Base-by-base conservation (phyloP, 2,797 vertebrate genomes). In the Hypotaenidia philippensis region DNA sequence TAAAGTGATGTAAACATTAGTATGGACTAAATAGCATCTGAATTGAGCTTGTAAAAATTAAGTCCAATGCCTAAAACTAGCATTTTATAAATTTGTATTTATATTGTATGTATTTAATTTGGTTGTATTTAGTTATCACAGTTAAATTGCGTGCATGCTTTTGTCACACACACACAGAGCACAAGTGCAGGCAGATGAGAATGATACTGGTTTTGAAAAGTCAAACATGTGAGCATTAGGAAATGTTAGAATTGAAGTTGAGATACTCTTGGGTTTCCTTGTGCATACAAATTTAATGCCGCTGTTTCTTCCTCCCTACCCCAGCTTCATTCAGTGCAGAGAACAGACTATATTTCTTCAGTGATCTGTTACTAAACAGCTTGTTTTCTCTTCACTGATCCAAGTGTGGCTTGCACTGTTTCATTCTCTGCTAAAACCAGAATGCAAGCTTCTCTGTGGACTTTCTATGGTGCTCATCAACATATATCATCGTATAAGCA, bases 61-160 rank as follows among this genome's bases (percentile, higher is more conserved):
- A 76, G 7, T 53, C 61, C 21, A 36, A 1, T 61, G 21, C 20
- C 34, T 79, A 55, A 90, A 87, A 36, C 14, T 45, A 44, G 50
- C 5, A n/a, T 69, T 79, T 65, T 50, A 59, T 31, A 57, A 53
- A 52, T 65, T 9, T 11, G n/a, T n/a, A n/a, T 65, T 79, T 80
- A 3, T 57, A n/a, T 36, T 31, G 4, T 56, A 34, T n/a, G 21
- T 70, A 31, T 74, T 74, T 87, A 29, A 34, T 61, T 61, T 79
- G 7, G 27, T 9, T 52, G 23, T 80, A 23, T 44, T 36, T 21
- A 83, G 21, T 80, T 70, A 52, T 36, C 19, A 41, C 23, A 56
- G 3, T 45, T 59, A 55, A 14, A 56, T 8, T 27, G 34, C 0
- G 0, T 31, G 21, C 60, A 44, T 5, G 0, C 18, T 44, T 77